Percentiles rank a stretch among this genome's conserved stretches.
Conservation (phyloP, 2,113 vertebrate genomes). For the Hemibagrus wyckioides region DNA sequence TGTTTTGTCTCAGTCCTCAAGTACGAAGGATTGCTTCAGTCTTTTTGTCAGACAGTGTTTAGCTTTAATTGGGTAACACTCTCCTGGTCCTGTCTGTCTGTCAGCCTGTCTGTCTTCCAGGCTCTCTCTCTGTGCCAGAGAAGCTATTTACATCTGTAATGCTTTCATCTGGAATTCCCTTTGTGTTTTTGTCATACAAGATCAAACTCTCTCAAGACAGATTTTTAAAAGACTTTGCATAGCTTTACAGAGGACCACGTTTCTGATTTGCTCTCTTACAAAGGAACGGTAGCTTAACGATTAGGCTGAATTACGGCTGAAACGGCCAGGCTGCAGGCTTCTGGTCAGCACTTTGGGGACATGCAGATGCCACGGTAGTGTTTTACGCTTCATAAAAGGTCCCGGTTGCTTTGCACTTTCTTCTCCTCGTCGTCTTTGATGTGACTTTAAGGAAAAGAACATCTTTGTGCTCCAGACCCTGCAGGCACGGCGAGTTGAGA, state of each 20-base stretch:
- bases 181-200: conserved; percentile 71
- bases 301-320: conserved; percentile 31
- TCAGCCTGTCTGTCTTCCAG: conserved; percentile 23
- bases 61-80: conserved; percentile 67
- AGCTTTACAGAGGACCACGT: conserved; percentile 56
- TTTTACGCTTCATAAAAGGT: conserved; percentile 80
- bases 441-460: conserved; percentile 80
- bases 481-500: conserved; percentile 79
- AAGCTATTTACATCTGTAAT: conserved; percentile 72
- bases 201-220: conserved; percentile 59
- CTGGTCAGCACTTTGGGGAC: conserved; percentile 62
- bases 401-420: conserved; percentile 72
- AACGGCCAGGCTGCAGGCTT: conserved; percentile 53
- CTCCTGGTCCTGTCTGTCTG: conserved; percentile 52
- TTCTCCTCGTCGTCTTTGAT: conserved; percentile 82
- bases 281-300: conserved; percentile 52
- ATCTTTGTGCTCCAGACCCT: conserved; percentile 82
- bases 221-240: conserved; percentile 58
- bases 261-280: conserved; percentile 29
- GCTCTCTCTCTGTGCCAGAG: conserved; percentile 59
- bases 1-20: neutral
- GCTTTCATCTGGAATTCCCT: conserved; percentile 77
- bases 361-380: conserved; percentile 79
- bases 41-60: conserved; percentile 52
- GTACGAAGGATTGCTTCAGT: neutral